A percentile compares a stretch with the other conserved stretches of the same genome.
phyloP scores from a whole-genome alignment of 2,888 invertebrate genomes.

The Athetis lepigone region DNA sequence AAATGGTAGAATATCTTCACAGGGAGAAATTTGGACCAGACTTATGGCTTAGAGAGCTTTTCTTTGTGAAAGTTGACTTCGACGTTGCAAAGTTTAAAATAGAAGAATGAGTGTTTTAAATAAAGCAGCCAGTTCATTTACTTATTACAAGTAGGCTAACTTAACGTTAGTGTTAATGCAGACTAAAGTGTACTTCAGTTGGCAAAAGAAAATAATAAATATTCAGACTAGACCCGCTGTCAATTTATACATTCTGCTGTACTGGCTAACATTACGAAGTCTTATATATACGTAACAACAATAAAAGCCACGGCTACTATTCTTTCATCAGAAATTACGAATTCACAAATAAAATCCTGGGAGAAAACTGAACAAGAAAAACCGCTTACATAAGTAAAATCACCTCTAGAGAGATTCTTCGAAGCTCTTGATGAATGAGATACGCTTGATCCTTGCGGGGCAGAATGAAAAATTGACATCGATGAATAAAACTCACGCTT shows the following conservation, averaged over 20 bases:
- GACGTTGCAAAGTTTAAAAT: conserved; percentile 4
- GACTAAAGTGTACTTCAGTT: not conserved
- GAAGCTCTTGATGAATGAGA: conserved; percentile 69
- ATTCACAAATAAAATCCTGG: conserved; percentile 52
- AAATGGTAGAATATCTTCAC: conserved; percentile 50
- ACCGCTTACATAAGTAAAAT: conserved; percentile 62
- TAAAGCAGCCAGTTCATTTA: too few relatives aligned
- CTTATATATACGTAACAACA: conserved; percentile 13
- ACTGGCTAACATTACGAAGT: conserved; percentile 11
- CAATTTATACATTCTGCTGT: conserved; percentile 35
- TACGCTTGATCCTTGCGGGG: conserved; percentile 61
- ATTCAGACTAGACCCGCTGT: conserved; percentile 24
- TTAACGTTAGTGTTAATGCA: conserved; percentile 2
- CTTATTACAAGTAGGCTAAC: not conserved
- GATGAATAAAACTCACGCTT: conserved; percentile 70
- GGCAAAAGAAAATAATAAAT: conserved; percentile 14
- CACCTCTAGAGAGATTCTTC: conserved; percentile 55
- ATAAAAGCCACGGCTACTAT: conserved; percentile 29
- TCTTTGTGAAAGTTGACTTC: conserved; percentile 25
- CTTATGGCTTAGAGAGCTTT: conserved; percentile 12
- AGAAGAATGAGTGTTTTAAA: conserved; percentile 9
- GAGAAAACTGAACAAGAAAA: conserved; percentile 49
- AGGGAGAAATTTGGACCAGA: conserved; percentile 28
- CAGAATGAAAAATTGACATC: conserved; percentile 71
- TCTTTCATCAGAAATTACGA: conserved; percentile 41